These are phyloP conservation scores for Silurus meridionalis DNA, from an alignment of 2,113 vertebrate species.

Conservation along the genomic window DNA sequence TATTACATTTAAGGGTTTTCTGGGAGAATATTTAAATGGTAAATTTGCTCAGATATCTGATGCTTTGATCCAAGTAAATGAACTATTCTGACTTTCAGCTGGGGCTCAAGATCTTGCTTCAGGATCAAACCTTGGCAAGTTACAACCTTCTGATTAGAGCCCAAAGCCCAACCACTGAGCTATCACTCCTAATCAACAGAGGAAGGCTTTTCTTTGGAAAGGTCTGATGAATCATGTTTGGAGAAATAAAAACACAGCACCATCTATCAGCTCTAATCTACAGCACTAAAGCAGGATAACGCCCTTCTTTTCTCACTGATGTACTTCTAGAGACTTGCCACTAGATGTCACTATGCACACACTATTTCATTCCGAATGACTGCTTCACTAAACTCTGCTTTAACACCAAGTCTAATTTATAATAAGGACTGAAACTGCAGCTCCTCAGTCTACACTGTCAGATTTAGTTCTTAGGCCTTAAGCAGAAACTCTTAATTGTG, in stretches of 20 bases:
- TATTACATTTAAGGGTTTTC: neutral
- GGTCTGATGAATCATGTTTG: neutral
- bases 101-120: neutral
- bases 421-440: neutral
- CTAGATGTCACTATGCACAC: slow-evolving; percentile 11
- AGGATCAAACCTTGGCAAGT: neutral
- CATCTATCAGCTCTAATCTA: neutral
- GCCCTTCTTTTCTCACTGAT: neutral
- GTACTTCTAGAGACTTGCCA: neutral
- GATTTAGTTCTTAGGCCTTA: neutral
- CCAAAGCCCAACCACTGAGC: neutral
- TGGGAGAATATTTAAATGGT: neutral
- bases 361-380: neutral
- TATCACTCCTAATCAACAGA: neutral
- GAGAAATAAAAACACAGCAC: neutral
- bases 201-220: neutral
- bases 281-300: neutral
- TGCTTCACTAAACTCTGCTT: neutral
- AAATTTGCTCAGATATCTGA: neutral
- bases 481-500: neutral
- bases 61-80: neutral
- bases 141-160: neutral
- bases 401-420: neutral
- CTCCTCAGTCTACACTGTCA: neutral
- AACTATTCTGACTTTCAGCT: no score